Base-by-base conservation (phyloP, 30 jellyfish, hydroid and myxozoan genomes). In the Rhopilema esculentum region DNA sequence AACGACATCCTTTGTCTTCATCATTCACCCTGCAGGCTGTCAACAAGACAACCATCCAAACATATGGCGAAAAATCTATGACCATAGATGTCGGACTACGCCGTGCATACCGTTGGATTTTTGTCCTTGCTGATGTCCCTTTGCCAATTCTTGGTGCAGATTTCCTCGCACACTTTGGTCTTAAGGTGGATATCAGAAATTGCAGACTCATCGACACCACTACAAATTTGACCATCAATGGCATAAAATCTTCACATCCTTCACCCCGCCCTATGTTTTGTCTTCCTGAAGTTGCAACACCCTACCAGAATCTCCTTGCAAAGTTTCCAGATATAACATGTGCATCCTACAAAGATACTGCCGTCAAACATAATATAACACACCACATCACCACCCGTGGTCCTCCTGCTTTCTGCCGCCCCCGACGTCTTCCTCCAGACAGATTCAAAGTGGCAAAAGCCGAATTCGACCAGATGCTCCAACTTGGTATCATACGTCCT, bases 401-500 rank as follows among this genome's bases (percentile, higher is more conserved):
- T 61, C 91, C 91, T 75, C 85, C 91, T 63, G 72, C 48, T 21
- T 85, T 74, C 57, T 21, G 83, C 73, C 66, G 70, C 6, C 87
- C 92, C 9, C 94, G 89, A 31, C 71, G 94, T 18, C 94, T 75
- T 33, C 85, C 93, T 28, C 85, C 84, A 19, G 94, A 85, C 62
- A 68, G 82, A 9, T 9, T 87, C 30, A 80, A 50, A 25, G 62
- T 73, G 25, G 96, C 96, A 32, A 77, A 73, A 52, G 24, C 77
- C 0, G 88, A 87, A 32, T 79, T 87, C 69, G 92, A 87, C 24
- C 86, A 68, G 32, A 87, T 87, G 93, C 87, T 77, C 24, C 87
- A 78, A 53, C 96, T 87, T 79, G 96, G 96, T 33, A 87, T 87
- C 63, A 78, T 85, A n/a, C 82, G 85, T 27, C 94, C 84, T 9